Base-by-base conservation (phyloP, 2,797 vertebrate species). In the Rousettus madagascariensis region DNA sequence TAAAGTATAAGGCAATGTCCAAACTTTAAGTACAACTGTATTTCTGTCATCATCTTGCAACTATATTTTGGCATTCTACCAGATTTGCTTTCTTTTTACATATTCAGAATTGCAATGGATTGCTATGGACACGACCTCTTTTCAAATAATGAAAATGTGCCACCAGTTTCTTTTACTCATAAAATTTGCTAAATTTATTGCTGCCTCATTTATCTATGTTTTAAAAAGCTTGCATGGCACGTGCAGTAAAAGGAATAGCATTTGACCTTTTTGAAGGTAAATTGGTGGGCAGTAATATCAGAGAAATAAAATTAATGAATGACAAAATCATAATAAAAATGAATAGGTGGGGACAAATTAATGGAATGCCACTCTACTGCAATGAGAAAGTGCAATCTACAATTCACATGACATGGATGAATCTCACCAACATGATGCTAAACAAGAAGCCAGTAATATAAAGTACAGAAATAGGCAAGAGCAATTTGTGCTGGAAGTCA, bases 161-260 rank as follows among this genome's bases (percentile, higher is more conserved):
- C 51, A 95, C 79, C 8, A 26, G 51, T 84, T 98, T 96, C 96
- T 98, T 98, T 97, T 94, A 96, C 97, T 97, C 97, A 79, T 96
- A 98, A 98, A 97, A 97, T 85, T 65, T 83, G 90, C 78, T 90
- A 86, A 96, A 98, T 98, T 97, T 98, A 98, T 97, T 93, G 96
- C 95, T 92, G 90, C 90, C 97, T 98, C 97, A 96, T 97, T 98
- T 98, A 97, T 91, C 85, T 63, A 95, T 86, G 75, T 97, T 98
- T 98, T 97, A 98, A 98, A 98, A 98, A 97, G 94, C 95, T 96
- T 97, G 97, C 80, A 38, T 74, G 86, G 69, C 59, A 94, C 95
- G 90, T 83, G 59, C 96, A 84, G 53, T 87, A 95, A 96, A 97
- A 96, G 87, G 96, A 92, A 97, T 96, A 96, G 43, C 92, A 97